These are phyloP conservation scores for Drosophila auraria DNA, from an alignment of 1,140 invertebrate species.

Conservation along the genomic window DNA sequence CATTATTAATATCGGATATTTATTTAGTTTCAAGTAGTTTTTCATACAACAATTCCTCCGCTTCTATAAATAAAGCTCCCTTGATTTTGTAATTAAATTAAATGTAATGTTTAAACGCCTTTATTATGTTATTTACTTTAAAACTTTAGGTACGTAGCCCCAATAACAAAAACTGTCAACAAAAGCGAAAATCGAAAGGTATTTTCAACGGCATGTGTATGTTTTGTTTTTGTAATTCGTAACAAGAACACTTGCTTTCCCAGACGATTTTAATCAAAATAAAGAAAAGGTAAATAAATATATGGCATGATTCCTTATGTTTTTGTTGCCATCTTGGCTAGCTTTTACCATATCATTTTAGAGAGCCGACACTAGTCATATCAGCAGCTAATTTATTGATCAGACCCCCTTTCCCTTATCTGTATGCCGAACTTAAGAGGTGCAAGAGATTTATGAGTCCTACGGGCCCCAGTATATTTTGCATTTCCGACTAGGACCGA, in stretches of 20 bases:
- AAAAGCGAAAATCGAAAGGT: not conserved
- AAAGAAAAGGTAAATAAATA: not conserved
- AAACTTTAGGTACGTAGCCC: not conserved
- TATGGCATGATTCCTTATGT: not conserved
- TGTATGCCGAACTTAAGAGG: not conserved
- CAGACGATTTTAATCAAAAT: not conserved
- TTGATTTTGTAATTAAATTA: too few species aligned
- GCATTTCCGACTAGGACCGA: slow-evolving; percentile 13
- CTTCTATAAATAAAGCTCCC: too few species aligned
- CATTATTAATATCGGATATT: too few species aligned
- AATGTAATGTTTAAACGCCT: too few species aligned
- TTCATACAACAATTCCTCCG: too few species aligned
- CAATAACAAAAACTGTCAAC: not conserved
- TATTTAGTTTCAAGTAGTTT: not conserved
- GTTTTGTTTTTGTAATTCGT: not conserved
- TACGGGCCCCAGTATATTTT: slow-evolving; percentile 8
- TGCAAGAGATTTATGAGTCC: not conserved
- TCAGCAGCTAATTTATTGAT: not conserved
- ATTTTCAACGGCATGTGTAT: not conserved
- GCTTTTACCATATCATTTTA: not conserved
- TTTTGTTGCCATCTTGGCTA: not conserved
- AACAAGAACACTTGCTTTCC: not conserved
- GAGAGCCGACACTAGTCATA: not conserved
- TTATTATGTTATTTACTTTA: too few species aligned
- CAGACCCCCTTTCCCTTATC: not conserved